Evolutionary conservation across 2,113 vertebrate species (phyloP), one percentile per base, ranked within the genome.

Genomic region (Piprites chloris): DNA sequence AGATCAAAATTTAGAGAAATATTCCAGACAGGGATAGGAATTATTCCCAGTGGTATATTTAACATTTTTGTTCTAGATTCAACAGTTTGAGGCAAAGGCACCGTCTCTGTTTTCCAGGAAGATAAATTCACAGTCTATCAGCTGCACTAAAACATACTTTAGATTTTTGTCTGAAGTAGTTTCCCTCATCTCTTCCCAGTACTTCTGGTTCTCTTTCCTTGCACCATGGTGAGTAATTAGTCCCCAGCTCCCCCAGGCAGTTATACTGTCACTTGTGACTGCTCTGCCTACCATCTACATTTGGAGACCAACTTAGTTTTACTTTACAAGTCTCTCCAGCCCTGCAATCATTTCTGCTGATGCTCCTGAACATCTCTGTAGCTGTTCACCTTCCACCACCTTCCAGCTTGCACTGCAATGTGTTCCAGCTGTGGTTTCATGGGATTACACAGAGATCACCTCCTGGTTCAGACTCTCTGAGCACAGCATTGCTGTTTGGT

Each of bases 21-120:
- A 75, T 82, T 92, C 81, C 77, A 87, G 59, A 72, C 76, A 73
- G 77, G 27, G 85, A 89, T 12, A 87, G 35, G 53, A 92, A 59
- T 77, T 85, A 94, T 83, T 96, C 94, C 78, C 89, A 84, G 55
- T 42, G 76, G 76, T 37, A 21, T 56, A 69, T 59, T 95, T 87
- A 90, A 94, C 66, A 66, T 79, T 92, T 89, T 41, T 91, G 56
- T 84, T 93, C 88, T 49, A 91, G 89, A 88, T 89, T 85, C 88
- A 91, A 90, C 76, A 86, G 58, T 87, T 80, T 91, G 89, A 97
- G 85, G 82, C 91, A 93, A 69, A 94, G 55, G n/a, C 30, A 61
- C 12, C 61, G 76, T 92, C 79, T 78, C 33, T 59, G 22, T 83
- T 94, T 92, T 85, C 68, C 77, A 26, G 35, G 56, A 93, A 91